These are phyloP conservation scores for Gallinago jamesoni DNA, from an alignment of 2,113 vertebrate genomes.

Conservation along the genomic window DNA sequence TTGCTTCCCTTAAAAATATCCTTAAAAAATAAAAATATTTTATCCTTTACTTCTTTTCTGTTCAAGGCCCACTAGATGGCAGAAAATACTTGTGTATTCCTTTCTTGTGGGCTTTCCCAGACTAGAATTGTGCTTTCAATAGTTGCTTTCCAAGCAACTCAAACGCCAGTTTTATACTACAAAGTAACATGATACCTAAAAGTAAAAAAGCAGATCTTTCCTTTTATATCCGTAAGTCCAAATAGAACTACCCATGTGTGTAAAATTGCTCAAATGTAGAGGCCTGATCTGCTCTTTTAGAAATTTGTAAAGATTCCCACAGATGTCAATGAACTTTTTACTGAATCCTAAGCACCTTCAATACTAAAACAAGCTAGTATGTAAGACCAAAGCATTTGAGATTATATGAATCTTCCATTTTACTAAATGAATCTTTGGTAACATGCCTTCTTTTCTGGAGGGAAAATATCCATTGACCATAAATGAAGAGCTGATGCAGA, in stretches of 20 bases:
- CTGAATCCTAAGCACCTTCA: background rate
- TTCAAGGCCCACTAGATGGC: slow-evolving; percentile 55
- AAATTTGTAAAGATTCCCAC: background rate
- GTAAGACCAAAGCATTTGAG: background rate
- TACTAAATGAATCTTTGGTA: background rate
- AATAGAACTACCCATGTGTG: background rate
- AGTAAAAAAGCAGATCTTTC: background rate
- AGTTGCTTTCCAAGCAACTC: background rate
- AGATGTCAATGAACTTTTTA: background rate
- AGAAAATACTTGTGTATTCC: background rate
- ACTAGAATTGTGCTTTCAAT: background rate
- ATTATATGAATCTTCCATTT: background rate
- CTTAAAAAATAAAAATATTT: background rate
- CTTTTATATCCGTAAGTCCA: background rate
- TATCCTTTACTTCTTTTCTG: background rate
- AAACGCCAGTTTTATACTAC: background rate
- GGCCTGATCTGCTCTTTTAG: background rate
- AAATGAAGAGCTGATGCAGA: background rate
- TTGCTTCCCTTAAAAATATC: background rate
- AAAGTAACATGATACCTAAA: background rate
- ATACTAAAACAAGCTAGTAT: background rate
- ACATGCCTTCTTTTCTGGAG: background rate
- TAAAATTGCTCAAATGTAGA: background rate
- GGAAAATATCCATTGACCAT: background rate
- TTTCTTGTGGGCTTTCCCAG: background rate